phyloP scores from a whole-genome alignment of 2,113 vertebrate species.

The Otocyon megalotis region DNA sequence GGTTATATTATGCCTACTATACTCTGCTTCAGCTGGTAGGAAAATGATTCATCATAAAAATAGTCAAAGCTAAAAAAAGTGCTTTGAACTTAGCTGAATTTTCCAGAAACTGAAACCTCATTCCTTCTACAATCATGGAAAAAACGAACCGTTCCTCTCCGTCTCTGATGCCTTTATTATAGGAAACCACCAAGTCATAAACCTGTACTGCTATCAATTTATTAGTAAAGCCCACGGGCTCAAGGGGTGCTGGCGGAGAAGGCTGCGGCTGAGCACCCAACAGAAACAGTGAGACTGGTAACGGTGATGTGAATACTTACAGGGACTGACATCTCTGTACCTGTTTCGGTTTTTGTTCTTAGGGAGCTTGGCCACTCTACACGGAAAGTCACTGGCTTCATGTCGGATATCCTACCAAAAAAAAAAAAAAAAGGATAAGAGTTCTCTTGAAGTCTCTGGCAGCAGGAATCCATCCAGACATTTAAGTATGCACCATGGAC shows the following conservation, averaged over 20 bases:
- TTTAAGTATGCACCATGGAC: background rate
- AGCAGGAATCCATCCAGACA: background rate
- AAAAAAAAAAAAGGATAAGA: constrained; percentile 68
- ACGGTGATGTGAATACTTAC: constrained; percentile 89
- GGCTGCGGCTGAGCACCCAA: background rate
- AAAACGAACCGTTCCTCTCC: background rate
- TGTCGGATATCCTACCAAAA: constrained; percentile 93
- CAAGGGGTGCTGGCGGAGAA: background rate
- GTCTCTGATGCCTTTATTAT: background rate
- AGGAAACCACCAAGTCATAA: constrained; percentile 29
- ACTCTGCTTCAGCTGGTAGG: constrained; percentile 50
- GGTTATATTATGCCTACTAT: background rate
- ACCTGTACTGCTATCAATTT: background rate
- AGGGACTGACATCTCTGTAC: constrained; percentile 99
- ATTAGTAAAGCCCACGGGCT: background rate
- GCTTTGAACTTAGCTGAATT: constrained; percentile 44
- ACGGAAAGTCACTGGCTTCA: constrained; percentile 97
- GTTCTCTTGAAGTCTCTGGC: constrained; percentile 46
- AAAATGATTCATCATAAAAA: constrained; percentile 70
- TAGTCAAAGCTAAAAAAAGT: background rate
- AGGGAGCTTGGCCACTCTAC: constrained; percentile 95
- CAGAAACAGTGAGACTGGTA: constrained; percentile 35
- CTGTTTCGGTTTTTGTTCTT: constrained; percentile 98
- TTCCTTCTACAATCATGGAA: background rate
- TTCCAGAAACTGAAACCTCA: constrained; percentile 68